These are phyloP conservation scores for Triplophysa rosa DNA, from an alignment of 2,113 vertebrate genomes.

Conservation along the genomic window DNA sequence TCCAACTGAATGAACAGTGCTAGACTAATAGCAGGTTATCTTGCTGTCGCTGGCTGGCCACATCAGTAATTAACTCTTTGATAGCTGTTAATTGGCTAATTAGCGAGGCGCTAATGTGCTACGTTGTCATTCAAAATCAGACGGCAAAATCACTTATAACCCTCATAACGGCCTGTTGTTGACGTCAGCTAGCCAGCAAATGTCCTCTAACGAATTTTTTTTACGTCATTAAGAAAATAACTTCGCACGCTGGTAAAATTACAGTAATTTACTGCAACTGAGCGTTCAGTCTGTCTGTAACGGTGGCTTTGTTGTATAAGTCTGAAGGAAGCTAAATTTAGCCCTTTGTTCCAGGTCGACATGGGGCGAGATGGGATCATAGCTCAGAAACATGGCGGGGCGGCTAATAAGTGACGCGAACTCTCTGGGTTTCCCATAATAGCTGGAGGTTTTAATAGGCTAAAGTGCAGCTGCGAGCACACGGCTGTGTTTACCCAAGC, in stretches of 20 bases:
- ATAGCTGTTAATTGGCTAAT: slow-evolving; percentile 41
- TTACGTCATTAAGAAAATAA: slow-evolving; percentile 24
- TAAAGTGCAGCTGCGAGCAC: slow-evolving; percentile 63
- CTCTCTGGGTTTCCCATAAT: slow-evolving; percentile 59
- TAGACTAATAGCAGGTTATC: slow-evolving; percentile 51
- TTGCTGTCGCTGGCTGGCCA: slow-evolving; percentile 30
- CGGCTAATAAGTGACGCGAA: slow-evolving; percentile 58
- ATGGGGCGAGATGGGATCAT: slow-evolving; percentile 9
- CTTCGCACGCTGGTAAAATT: slow-evolving; percentile 12
- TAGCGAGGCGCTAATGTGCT: slow-evolving; percentile 24
- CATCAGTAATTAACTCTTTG: slow-evolving; percentile 46
- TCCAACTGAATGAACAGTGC: slow-evolving; percentile 5
- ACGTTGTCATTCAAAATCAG: slow-evolving; percentile 8
- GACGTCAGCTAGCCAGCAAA: background rate
- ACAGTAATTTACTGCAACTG: background rate
- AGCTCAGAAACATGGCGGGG: slow-evolving; percentile 60
- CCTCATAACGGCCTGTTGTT: background rate
- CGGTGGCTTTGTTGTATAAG: slow-evolving; percentile 13
- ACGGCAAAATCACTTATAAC: background rate
- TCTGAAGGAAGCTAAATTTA: slow-evolving; percentile 54
- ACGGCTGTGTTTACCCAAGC: slow-evolving; percentile 59
- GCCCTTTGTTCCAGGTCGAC: slow-evolving; percentile 42
- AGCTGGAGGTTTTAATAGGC: slow-evolving; percentile 68
- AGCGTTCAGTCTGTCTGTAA: slow-evolving; percentile 30
- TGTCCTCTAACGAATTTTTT: background rate